Evolutionary conservation across 2,797 vertebrate genomes (phyloP).

Genomic region (Danio albolineatus): DNA sequence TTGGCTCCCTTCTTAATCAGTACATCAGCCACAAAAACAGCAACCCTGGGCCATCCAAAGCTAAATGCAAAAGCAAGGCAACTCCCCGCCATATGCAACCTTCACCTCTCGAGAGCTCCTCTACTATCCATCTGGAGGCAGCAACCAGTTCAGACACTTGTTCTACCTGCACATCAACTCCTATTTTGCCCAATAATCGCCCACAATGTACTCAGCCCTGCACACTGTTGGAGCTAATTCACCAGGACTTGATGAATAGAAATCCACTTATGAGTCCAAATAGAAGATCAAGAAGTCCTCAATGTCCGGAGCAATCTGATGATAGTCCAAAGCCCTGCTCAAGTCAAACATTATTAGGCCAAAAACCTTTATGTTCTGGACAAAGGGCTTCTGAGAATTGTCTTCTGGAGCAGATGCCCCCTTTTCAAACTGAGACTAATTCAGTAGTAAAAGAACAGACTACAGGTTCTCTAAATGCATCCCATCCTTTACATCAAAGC

Average conservation of each 20-base stretch:
- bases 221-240: constrained; percentile 53
- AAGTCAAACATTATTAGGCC: constrained; percentile 60
- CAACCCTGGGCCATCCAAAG: constrained; percentile 66
- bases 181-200: constrained; percentile 60
- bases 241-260: constrained; percentile 70
- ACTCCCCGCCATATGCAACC: constrained; percentile 78
- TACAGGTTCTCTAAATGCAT: constrained; percentile 51
- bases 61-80: constrained; percentile 67
- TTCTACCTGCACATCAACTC: constrained; percentile 85
- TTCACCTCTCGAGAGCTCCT: constrained; percentile 82
- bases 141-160: constrained; percentile 85
- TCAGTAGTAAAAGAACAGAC: constrained; percentile 65
- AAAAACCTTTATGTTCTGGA: neutral
- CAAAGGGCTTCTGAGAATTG: constrained; percentile 57
- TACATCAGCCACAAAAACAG: constrained; percentile 85
- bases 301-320: constrained; percentile 44
- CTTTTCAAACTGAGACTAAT: constrained; percentile 37
- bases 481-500: constrained; percentile 53
- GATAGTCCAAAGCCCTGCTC: constrained; percentile 60
- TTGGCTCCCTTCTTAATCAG: constrained; percentile 88
- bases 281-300: constrained; percentile 11
- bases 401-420: constrained; percentile 52
- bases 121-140: constrained; percentile 81
- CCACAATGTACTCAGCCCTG: constrained; percentile 61
- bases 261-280: constrained; percentile 64